These are phyloP conservation scores for Heterodera schachtii DNA, from an alignment of 1,140 invertebrate genomes.

Conservation along the genomic window DNA sequence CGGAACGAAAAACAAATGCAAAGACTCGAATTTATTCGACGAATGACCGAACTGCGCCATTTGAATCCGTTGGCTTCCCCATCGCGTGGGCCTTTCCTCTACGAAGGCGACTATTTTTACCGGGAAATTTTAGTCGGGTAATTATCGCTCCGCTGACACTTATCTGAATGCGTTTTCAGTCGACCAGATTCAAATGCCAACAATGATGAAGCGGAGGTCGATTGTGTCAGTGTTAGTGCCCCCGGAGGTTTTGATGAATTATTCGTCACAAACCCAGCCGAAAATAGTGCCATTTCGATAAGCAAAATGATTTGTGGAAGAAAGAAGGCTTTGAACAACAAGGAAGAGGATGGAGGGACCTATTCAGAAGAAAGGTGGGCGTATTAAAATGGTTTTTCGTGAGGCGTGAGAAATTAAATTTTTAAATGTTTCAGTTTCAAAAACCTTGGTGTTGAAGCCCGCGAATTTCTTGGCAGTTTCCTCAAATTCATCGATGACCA, in stretches of 20 bases:
- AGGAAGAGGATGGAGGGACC: not conserved
- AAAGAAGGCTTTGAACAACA: slow-evolving; percentile 17
- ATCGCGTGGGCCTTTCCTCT: not conserved
- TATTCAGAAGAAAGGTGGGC: too few species aligned
- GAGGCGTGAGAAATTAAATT: not conserved
- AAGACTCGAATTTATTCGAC: not conserved
- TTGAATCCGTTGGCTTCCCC: slow-evolving; percentile 33
- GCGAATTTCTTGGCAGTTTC: slow-evolving; percentile 24
- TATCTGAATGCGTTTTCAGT: not conserved
- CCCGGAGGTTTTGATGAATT: slow-evolving; percentile 32
- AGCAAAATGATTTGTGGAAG: slow-evolving; percentile 7
- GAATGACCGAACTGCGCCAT: slow-evolving; percentile 21
- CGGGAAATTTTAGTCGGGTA: slow-evolving; percentile 37
- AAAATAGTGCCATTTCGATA: slow-evolving; percentile 32
- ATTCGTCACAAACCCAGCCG: slow-evolving; percentile 30
- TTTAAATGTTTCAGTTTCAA: not conserved
- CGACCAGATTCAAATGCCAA: not conserved
- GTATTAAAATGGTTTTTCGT: not conserved
- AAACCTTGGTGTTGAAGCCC: not conserved
- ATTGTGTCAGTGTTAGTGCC: slow-evolving; percentile 14
- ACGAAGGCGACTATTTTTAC: slow-evolving; percentile 36
- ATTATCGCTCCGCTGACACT: not conserved
- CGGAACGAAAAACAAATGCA: not conserved
- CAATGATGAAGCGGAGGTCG: slow-evolving; percentile 29
- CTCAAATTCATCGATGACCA: slow-evolving; percentile 39